These are phyloP conservation scores for Chaetodon trifasciatus DNA, from an alignment of 2,797 vertebrate species.

Conservation along the genomic window DNA sequence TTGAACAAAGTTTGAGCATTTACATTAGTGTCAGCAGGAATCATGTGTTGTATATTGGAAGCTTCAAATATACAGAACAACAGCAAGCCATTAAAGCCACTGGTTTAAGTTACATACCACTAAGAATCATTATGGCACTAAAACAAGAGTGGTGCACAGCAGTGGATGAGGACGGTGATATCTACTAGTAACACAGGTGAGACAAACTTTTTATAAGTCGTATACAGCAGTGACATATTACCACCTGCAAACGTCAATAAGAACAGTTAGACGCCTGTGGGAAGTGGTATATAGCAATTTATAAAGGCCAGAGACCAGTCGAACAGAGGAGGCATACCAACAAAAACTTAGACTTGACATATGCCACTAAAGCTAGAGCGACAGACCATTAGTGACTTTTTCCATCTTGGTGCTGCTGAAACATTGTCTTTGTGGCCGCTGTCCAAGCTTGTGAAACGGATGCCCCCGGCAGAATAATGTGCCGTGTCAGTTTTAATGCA, in stretches of 20 bases:
- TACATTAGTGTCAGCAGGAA: not conserved
- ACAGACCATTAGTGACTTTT: not conserved
- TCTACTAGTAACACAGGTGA: not conserved
- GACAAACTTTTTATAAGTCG: not conserved
- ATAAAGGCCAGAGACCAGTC: not conserved
- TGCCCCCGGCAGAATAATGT: slow-evolving; percentile 28
- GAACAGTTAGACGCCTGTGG: too few relatives aligned
- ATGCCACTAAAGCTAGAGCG: not conserved
- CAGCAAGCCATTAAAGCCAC: not conserved
- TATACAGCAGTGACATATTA: not conserved
- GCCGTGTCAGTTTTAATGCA: slow-evolving; percentile 30
- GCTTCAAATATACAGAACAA: not conserved
- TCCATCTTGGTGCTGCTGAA: slow-evolving; percentile 1
- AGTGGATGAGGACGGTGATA: not conserved
- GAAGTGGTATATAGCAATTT: not conserved
- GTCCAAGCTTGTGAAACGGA: slow-evolving; percentile 25
- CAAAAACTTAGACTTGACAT: not conserved
- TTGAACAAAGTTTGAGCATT: not conserved
- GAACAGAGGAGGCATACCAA: not conserved
- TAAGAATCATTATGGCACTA: not conserved
- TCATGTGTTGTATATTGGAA: not conserved
- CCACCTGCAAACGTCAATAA: not conserved
- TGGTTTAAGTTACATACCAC: not conserved
- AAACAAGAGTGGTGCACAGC: not conserved
- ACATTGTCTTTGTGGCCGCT: slow-evolving; percentile 16